Conservation (phyloP, 2,113 vertebrate genomes). For the Chroicocephalus ridibundus region DNA sequence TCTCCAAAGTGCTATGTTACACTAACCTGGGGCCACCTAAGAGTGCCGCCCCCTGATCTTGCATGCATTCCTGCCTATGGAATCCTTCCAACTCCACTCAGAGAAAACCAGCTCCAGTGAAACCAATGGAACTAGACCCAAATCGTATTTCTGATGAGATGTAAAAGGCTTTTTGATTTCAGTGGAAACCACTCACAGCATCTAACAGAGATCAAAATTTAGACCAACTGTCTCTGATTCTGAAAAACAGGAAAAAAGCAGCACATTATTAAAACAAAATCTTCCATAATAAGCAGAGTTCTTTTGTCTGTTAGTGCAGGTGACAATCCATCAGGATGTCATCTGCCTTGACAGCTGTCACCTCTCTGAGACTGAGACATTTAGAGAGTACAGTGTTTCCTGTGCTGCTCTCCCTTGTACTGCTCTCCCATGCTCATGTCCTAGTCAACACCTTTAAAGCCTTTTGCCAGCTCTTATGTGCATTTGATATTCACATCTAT, state of each 20-base stretch:
- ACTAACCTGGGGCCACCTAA: neutral
- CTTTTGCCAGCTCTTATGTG: neutral
- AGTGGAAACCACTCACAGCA: neutral
- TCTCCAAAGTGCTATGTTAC: neutral
- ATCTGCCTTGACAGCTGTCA: constrained; percentile 1
- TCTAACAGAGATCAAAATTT: neutral
- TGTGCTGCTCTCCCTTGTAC: neutral
- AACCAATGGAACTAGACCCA: neutral
- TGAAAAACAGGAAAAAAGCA: neutral
- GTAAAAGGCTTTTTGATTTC: neutral
- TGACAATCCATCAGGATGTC: neutral
- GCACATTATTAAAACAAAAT: neutral
- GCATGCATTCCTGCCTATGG: neutral
- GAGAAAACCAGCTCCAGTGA: neutral
- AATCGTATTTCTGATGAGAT: neutral
- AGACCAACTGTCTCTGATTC: neutral
- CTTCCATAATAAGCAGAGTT: neutral
- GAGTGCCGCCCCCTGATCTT: neutral
- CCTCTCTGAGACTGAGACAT: neutral
- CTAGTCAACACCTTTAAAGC: neutral
- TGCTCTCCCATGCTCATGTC: neutral
- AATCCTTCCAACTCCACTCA: neutral
- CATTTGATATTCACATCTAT: neutral
- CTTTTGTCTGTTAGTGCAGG: neutral
- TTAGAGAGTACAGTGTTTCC: neutral